phyloP scores from a whole-genome alignment of 2,113 vertebrate genomes.

The Xenopus laevis region DNA sequence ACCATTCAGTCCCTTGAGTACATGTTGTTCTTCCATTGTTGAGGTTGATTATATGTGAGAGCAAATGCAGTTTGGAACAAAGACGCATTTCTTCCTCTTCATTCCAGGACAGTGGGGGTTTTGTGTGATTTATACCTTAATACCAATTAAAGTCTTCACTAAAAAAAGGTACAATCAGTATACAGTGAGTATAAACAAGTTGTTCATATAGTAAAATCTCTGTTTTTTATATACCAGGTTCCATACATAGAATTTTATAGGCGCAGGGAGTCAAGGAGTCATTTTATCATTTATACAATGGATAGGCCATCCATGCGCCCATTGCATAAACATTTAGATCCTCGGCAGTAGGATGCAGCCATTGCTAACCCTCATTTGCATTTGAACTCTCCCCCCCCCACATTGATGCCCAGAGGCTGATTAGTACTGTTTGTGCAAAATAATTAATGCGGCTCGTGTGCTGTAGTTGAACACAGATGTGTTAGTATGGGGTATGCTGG shows the following conservation, averaged over 20 bases:
- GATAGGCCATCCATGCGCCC: too few species aligned
- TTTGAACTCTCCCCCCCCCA: too few species aligned
- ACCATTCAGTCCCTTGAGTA: not conserved
- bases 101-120: not conserved
- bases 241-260: not conserved
- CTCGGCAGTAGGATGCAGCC: too few species aligned
- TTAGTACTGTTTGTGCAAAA: too few species aligned
- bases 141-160: not conserved
- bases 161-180: not conserved
- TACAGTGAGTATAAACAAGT: not conserved
- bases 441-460: too few species aligned
- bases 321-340: too few species aligned
- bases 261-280: too few species aligned
- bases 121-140: not conserved
- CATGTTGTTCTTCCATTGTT: conserved; percentile 6
- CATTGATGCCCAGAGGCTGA: too few species aligned
- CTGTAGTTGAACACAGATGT: too few species aligned
- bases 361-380: too few species aligned
- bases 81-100: not conserved
- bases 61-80: conserved; percentile 3
- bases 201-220: not conserved
- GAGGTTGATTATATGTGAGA: not conserved
- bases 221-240: not conserved
- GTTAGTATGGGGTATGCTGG: too few species aligned
- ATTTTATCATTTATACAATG: too few species aligned